phyloP scores from a whole-genome alignment of 1,140 invertebrate species.

The Apis florea region DNA sequence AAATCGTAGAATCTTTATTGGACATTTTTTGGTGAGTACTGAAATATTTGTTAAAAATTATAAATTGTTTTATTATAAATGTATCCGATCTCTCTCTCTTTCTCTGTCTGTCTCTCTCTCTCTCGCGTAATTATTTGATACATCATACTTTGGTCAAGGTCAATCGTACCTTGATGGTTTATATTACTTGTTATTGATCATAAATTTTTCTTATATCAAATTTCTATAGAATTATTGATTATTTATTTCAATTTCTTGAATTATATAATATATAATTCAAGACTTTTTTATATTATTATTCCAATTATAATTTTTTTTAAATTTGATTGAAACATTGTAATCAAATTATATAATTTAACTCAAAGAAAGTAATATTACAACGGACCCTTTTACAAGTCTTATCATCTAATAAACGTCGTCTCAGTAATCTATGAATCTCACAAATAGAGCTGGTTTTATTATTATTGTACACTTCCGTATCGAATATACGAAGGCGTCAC shows the following conservation, averaged over 20 bases:
- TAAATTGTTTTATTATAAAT: not conserved
- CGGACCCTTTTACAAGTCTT: not conserved
- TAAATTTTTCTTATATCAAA: not conserved
- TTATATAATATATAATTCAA: not conserved
- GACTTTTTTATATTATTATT: too few relatives aligned
- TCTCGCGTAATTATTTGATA: not conserved
- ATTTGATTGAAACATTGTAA: not conserved
- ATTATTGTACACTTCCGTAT: conserved; percentile 4
- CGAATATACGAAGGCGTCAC: not conserved
- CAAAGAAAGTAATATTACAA: not conserved
- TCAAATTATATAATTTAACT: not conserved
- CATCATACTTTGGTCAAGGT: not conserved
- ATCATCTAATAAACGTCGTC: conserved; percentile 1
- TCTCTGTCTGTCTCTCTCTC: too few relatives aligned
- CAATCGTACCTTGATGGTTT: not conserved
- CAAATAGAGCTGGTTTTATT: not conserved
- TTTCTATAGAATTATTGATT: not conserved
- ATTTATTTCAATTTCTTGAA: not conserved
- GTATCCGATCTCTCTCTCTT: not conserved
- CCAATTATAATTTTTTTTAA: not conserved
- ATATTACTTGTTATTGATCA: conserved; percentile 1
- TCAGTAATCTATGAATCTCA: not conserved
- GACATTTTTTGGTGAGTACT: too few relatives aligned
- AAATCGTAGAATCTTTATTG: too few relatives aligned
- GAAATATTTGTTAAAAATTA: not conserved